These are phyloP conservation scores for Apolygus lucorum DNA, from an alignment of 1,140 invertebrate genomes.

Conservation along the genomic window DNA sequence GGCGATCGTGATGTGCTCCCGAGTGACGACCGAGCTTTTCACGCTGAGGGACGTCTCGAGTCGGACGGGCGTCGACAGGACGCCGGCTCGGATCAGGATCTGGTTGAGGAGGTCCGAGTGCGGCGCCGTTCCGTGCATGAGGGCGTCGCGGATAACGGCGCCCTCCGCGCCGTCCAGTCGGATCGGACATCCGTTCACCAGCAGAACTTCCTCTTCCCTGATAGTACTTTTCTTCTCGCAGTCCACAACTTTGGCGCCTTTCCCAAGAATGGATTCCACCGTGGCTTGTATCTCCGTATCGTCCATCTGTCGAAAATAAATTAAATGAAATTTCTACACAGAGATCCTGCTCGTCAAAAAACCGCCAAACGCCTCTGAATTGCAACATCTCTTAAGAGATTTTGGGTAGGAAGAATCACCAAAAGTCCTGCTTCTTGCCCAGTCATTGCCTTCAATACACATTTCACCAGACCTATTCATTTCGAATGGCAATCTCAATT, in stretches of 20 bases:
- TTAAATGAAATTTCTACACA: too few relatives aligned
- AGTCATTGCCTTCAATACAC: too few relatives aligned
- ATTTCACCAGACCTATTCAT: too few relatives aligned
- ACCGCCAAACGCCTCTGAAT: background rate
- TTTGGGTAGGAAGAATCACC: too few relatives aligned
- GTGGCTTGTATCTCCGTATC: constrained; percentile 66
- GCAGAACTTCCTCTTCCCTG: constrained; percentile 61
- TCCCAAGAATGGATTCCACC: constrained; percentile 65
- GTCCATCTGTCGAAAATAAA: constrained; percentile 45
- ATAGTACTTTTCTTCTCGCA: constrained; percentile 64
- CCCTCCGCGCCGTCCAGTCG: constrained; percentile 60
- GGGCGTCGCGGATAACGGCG: constrained; percentile 56
- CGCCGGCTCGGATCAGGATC: constrained; percentile 48
- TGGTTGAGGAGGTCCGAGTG: constrained; percentile 63
- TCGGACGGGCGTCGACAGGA: constrained; percentile 54
- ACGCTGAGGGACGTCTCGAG: constrained; percentile 63
- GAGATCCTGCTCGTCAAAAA: too few relatives aligned
- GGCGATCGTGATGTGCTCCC: constrained; percentile 62
- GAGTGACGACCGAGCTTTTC: constrained; percentile 61
- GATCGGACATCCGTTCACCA: constrained; percentile 65
- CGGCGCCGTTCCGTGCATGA: constrained; percentile 61
- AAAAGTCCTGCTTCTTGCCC: too few relatives aligned
- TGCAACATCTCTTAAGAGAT: background rate
- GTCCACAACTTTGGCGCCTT: constrained; percentile 62
- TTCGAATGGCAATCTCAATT: too few relatives aligned